phyloP scores from a whole-genome alignment of 2,888 invertebrate species.

The Heteromurus nitidus region DNA sequence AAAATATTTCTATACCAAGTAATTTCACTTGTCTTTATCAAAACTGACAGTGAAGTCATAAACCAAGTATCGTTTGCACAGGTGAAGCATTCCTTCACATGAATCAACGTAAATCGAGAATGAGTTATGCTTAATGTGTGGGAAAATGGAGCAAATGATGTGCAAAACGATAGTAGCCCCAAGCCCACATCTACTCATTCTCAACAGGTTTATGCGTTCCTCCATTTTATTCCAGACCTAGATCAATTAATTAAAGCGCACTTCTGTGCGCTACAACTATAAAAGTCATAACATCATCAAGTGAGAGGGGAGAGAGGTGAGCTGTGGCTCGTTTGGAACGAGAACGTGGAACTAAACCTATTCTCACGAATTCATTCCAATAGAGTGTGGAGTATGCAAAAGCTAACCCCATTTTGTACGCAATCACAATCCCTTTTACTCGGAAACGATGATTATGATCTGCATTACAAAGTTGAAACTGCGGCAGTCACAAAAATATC shows the following conservation, averaged over 20 bases:
- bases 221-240: conserved; percentile 33
- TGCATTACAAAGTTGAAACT: no score
- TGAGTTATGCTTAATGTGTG: conserved; percentile 49
- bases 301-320: conserved; percentile 37
- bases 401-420: not conserved
- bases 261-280: conserved; percentile 18
- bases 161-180: conserved; percentile 56
- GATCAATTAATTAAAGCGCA: conserved; percentile 28
- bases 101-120: conserved; percentile 10
- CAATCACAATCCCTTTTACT: conserved; percentile 30
- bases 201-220: conserved; percentile 29
- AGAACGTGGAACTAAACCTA: conserved; percentile 48
- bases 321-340: conserved; percentile 14
- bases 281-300: not conserved
- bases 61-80: conserved; percentile 7
- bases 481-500: no score
- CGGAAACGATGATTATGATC: no score
- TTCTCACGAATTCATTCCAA: conserved; percentile 43
- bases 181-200: conserved; percentile 47
- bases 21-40: no score
- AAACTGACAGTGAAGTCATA: conserved; percentile 33
- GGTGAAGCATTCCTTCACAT: conserved; percentile 10
- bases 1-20: no score
- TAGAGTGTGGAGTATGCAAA: not conserved
- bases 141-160: conserved; percentile 62